These are phyloP conservation scores for Gryllus longicercus DNA, from an alignment of 2,888 invertebrate genomes.

Conservation along the genomic window DNA sequence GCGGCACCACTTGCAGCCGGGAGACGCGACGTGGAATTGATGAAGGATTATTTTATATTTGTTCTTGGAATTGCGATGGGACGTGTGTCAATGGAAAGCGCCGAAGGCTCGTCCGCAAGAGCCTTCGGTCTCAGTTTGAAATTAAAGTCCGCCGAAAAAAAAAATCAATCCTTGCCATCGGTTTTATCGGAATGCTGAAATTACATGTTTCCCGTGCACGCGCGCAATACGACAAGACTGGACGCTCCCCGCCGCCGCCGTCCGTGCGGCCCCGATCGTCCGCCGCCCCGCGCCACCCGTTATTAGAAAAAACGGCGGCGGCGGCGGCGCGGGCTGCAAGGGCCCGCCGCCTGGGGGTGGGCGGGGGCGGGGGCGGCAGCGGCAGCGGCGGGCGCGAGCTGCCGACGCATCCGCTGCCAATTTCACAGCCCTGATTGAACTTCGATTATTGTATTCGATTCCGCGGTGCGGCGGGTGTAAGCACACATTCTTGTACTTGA, in stretches of 20 bases:
- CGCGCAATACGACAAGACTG: conserved; percentile 5
- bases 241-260: conserved; percentile 6
- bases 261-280: background rate
- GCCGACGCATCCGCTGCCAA: conserved; percentile 11
- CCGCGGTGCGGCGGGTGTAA: background rate
- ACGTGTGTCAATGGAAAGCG: conserved; percentile 17
- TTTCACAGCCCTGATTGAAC: conserved; percentile 17
- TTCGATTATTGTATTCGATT: conserved; percentile 10
- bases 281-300: background rate
- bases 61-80: conserved; percentile 35
- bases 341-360: background rate
- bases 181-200: conserved; percentile 31
- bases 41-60: conserved; percentile 34
- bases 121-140: conserved; percentile 30
- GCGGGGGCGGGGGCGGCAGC: background rate
- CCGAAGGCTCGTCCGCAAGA: conserved; percentile 11
- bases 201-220: conserved; percentile 24
- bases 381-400: background rate
- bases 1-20: conserved; percentile 3
- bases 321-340: background rate
- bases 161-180: conserved; percentile 29
- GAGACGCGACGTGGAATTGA: conserved; percentile 18
- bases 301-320: background rate
- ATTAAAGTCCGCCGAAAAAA: conserved; percentile 26
- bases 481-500: conserved; percentile 1